Base-by-base conservation (phyloP, 2,888 invertebrate species). In the Pollenia griseotomentosa region DNA sequence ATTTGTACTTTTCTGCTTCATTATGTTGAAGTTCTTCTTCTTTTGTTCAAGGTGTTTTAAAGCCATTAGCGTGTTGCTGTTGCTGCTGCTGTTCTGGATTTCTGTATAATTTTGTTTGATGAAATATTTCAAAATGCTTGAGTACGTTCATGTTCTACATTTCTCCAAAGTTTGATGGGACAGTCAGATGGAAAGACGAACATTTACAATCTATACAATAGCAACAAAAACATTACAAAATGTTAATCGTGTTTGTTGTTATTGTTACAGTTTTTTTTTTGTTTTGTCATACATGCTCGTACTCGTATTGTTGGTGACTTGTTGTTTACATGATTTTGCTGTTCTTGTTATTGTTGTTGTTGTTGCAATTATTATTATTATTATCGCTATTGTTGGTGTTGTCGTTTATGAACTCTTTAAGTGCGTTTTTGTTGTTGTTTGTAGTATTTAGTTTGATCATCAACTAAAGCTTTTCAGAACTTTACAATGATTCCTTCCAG, bases 21-120 rank as follows among this genome's bases (percentile, higher is more conserved):
- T 79, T 65, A 63, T 92, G 91, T 90, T 90, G 90, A 90, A 91
- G 55, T 42, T 85, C 33, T 61, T 77, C 61, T 66, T 75, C 65
- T 78, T 48, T 57, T 66, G 42, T 71, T 71, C 63, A 68, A 73
- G 83, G 79, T 83, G 79, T 80, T 80, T 83, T 48, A 16, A 71
- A 77, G 46, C 19, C 68, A 75, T 65, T 79, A 65, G 33, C 77
- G 65, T 68, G 75, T 65, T 82, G 82, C 10, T 80, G 33, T 63
- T 74, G 46, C 14, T 75, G 63, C 14, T 84, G 23, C 53, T 74
- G 53, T 53, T 83, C 65, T 78, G 68, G 68, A 48, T 65, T 73
- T 68, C 53, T 79, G 66, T 84, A 79, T 66, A 84, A 84, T 79
- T 84, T 84, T 73, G 68, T 74, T 85, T 85, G 84, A 85, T 80